Evolutionary conservation across 2,797 vertebrate genomes (phyloP), one percentile per base, ranked within the genome.

Genomic region (Macrochelys suwanniensis): DNA sequence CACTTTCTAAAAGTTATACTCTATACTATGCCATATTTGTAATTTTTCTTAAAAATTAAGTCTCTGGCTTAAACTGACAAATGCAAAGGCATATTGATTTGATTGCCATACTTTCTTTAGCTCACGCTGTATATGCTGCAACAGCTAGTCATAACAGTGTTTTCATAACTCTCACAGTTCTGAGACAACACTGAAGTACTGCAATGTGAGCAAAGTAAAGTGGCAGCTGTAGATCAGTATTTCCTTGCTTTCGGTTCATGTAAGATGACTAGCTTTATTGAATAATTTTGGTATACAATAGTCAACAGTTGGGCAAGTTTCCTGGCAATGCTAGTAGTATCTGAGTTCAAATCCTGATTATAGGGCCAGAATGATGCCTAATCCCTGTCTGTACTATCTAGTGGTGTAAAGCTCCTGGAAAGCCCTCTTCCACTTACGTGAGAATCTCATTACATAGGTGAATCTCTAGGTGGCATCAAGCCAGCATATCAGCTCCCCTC

Each of bases 1-100:
- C 61, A 42, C 49, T 11, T 37, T 85, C 15, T 50, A 54, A 80
- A 12, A 3, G 71, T 82, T 74, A 37, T 1, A 17, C 80, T 92
- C 74, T 57, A 26, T 1, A 2, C 59, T 89, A 65, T 1, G 5
- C 88, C 78, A 68, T 49, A 92, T 57, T 54, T 85, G 59, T 79
- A 94, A 87, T 88, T 92, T 80, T 79, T 86, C 85, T 82, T 90
- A 86, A 61, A 82, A 82, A 80, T 45, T 47, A 94, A 96, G 93
- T 84, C 31, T 25, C 26, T 21, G 59, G 79, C 17, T 84, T 86
- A 92, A 84, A 88, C 37, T 84, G 81, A 84, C 33, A 85, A 87
- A 28, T 80, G 51, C 21, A 50, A 79, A 94, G 23, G 31, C 59
- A 47, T 94, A 95, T 91, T 94, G 90, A 96, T 85, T 87, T 59